Conservation (phyloP, 2,797 vertebrate genomes). For the Pteropus rufus region DNA sequence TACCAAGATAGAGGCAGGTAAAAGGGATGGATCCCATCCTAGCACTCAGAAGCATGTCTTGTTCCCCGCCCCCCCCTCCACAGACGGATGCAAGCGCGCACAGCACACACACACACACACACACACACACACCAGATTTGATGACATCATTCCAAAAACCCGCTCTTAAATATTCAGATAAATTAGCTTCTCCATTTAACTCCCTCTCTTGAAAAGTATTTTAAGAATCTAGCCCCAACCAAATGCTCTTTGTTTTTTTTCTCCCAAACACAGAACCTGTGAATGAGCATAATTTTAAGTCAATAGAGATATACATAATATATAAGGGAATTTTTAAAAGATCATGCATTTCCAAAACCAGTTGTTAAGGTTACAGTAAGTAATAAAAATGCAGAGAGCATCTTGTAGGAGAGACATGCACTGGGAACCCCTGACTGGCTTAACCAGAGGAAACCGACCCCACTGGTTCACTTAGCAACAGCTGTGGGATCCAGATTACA, state of each 20-base stretch:
- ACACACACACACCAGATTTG: not conserved
- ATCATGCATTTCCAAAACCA: slow-evolving; percentile 44
- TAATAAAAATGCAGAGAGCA: slow-evolving; percentile 60
- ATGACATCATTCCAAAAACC: not conserved
- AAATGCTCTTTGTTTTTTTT: slow-evolving; percentile 34
- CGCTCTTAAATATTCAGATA: not conserved
- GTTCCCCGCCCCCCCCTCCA: rapidly evolving
- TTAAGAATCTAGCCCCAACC: not conserved
- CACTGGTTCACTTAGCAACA: slow-evolving; percentile 47
- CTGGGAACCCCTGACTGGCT: slow-evolving; percentile 50
- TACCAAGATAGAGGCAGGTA: not conserved
- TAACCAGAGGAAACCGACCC: slow-evolving; percentile 52
- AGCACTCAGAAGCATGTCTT: not conserved
- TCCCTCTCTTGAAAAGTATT: not conserved
- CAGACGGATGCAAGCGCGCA: no score
- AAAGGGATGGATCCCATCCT: not conserved
- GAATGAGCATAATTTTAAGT: slow-evolving; percentile 47
- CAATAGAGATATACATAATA: slow-evolving; percentile 52
- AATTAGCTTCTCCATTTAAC: not conserved
- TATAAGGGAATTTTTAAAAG: not conserved
- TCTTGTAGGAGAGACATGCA: not conserved
- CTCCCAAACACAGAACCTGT: slow-evolving; percentile 19
- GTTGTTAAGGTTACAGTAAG: slow-evolving; percentile 55
- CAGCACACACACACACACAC: not conserved
- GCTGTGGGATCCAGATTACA: slow-evolving; percentile 65